Conservation (phyloP, 2,888 invertebrate genomes). For the Chrysolina oricalcia region DNA sequence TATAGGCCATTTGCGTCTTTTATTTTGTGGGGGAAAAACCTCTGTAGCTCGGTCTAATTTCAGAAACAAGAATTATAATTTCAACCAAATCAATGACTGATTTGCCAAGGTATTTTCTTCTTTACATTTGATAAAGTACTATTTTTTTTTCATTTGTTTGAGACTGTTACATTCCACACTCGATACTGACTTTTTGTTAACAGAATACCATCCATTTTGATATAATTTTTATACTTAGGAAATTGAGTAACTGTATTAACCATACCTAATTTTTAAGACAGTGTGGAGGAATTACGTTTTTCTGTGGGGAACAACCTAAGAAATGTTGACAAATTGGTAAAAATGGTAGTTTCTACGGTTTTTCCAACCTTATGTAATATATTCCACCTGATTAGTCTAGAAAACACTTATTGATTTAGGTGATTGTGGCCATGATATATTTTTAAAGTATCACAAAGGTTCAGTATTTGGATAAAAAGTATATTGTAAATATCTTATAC, state of each 20-base stretch:
- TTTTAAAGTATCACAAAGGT: conserved; percentile 61
- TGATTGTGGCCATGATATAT: conserved; percentile 64
- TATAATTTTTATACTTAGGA: conserved; percentile 8
- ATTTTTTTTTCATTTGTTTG: conserved; percentile 18
- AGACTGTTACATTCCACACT: conserved; percentile 43
- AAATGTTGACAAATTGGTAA: background rate
- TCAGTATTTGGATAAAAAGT: conserved; percentile 63
- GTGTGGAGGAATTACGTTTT: conserved; percentile 17
- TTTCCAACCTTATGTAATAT: conserved; percentile 46
- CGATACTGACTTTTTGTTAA: conserved; percentile 29
- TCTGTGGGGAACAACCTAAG: background rate
- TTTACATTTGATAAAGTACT: background rate
- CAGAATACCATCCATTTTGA: conserved; percentile 34
- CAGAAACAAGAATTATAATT: no score
- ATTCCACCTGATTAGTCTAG: conserved; percentile 42
- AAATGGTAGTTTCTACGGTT: conserved; percentile 35
- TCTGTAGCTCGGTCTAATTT: no score
- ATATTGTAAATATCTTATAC: conserved; percentile 63
- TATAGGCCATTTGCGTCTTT: no score
- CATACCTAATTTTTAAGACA: conserved; percentile 7
- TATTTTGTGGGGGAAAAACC: no score
- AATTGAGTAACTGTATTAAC: conserved; percentile 21
- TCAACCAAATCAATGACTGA: no score
- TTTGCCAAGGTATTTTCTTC: no score
- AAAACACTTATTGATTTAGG: conserved; percentile 42